Evolutionary conservation across 2,888 invertebrate species (phyloP), one percentile per base, ranked within the genome.

Genomic region (Cryptus armator): DNA sequence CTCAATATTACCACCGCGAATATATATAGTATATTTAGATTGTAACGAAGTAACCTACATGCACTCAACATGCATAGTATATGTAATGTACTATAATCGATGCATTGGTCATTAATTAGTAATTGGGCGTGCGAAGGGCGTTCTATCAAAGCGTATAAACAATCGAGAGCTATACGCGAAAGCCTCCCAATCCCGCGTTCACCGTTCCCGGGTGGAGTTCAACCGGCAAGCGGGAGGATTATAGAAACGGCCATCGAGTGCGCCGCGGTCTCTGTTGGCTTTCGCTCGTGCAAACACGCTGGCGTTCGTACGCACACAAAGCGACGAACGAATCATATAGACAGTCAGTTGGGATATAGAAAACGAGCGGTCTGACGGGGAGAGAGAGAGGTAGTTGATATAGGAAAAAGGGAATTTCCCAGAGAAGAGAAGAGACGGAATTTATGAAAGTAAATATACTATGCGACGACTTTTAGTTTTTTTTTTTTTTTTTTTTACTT

Each of bases 41-140:
- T 77, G 77, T 68, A 77, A 68, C 68, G 53, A 70, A 74, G 68
- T 84, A 68, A 77, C 74, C 46, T 76, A 66, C n/a, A 44, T 62
- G 62, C 62, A 62, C 62, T 62, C 32, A 29, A 62, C 74, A 59
- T 43, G 62, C 46, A 48, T 16, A 14, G n/a, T 29, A 32, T 44
- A 44, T 74, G 62, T 46, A 4, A n/a, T 68, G 43, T 51, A 70
- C 71, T 72, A 71, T 77, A 74, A 81, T 77, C 77, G 81, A 84
- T 72, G 62, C 77, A 74, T 74, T 72, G 72, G 72, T 43, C 81
- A 84, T 84, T 74, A 84, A 84, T 84, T 84, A 74, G 77, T 81
- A 77, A 81, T 81, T 81, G 66, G 84, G 77, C 68, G 46, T 19
- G 51, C 81, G 74, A 75, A 67, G 68, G 59, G 72, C 77, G 77